phyloP scores from a whole-genome alignment of 1,140 invertebrate genomes.

The Hylaeus anthracinus region DNA sequence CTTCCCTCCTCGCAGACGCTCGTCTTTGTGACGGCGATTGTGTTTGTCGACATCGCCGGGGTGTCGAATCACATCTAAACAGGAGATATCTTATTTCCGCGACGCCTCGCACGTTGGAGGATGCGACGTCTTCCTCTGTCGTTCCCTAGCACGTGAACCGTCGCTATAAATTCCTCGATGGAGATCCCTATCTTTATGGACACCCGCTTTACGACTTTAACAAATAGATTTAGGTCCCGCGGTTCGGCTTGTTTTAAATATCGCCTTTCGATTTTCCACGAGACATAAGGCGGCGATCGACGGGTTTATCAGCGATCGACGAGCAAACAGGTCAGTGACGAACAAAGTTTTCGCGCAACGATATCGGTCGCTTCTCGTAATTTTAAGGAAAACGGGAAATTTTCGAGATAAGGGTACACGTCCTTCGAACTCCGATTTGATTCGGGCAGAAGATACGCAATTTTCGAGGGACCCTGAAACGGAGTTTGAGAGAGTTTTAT shows the following conservation, averaged over 20 bases:
- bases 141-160: not conserved
- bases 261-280: not conserved
- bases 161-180: constrained; percentile 30
- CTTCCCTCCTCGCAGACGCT: constrained; percentile 45
- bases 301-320: not conserved
- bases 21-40: constrained; percentile 70
- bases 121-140: constrained; percentile 14
- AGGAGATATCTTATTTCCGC: constrained; percentile 65
- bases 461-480: not conserved
- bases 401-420: not conserved
- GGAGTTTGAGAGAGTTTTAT: too few relatives aligned
- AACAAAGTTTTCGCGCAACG: not conserved
- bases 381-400: not conserved
- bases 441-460: not conserved
- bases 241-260: constrained; percentile 10
- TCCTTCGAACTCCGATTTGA: constrained; percentile 7
- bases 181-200: constrained; percentile 36
- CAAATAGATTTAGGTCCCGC: constrained; percentile 34
- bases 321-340: not conserved
- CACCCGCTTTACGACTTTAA: constrained; percentile 17
- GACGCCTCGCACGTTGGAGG: constrained; percentile 20
- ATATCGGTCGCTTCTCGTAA: not conserved
- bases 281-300: constrained; percentile 2
- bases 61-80: constrained; percentile 59
- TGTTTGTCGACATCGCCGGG: constrained; percentile 53